Evolutionary conservation across 2,888 invertebrate species (phyloP).

Genomic region (Ariolimax columbianus): DNA sequence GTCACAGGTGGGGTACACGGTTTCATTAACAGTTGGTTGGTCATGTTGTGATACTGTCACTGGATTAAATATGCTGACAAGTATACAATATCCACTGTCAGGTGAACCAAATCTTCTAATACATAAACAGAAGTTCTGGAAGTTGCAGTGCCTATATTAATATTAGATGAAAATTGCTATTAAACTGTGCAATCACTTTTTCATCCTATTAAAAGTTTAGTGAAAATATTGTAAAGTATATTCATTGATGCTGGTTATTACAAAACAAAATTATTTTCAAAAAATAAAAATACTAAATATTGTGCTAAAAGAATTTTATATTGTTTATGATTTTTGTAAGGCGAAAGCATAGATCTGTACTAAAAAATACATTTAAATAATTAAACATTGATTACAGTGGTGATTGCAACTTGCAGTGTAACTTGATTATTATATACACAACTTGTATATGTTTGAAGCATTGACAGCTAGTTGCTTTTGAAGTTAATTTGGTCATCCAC

Average conservation of each 20-base stretch:
- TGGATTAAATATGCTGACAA: constrained; percentile 17
- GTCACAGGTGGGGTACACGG: constrained; percentile 90
- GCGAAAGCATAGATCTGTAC: background rate
- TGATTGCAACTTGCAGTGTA: constrained; percentile 13
- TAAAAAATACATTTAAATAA: background rate
- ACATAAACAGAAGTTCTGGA: background rate
- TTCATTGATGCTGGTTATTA: background rate
- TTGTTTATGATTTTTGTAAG: background rate
- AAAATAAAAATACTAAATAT: background rate
- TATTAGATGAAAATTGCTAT: background rate
- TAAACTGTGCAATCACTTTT: background rate
- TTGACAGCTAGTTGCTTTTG: background rate
- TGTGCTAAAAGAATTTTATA: background rate
- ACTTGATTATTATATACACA: background rate
- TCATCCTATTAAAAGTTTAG: background rate
- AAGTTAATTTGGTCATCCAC: background rate
- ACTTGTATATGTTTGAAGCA: background rate
- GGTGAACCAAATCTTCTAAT: background rate
- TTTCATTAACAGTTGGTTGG: constrained; percentile 40
- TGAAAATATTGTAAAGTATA: background rate
- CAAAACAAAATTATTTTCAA: background rate
- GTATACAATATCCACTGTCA: constrained; percentile 6
- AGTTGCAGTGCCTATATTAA: constrained; percentile 1
- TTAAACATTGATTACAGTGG: background rate
- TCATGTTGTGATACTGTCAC: constrained; percentile 32